A percentile compares a stretch with the other conserved stretches of the same genome.
phyloP scores from a whole-genome alignment of 1,140 invertebrate genomes.

The Triops cancriformis region DNA sequence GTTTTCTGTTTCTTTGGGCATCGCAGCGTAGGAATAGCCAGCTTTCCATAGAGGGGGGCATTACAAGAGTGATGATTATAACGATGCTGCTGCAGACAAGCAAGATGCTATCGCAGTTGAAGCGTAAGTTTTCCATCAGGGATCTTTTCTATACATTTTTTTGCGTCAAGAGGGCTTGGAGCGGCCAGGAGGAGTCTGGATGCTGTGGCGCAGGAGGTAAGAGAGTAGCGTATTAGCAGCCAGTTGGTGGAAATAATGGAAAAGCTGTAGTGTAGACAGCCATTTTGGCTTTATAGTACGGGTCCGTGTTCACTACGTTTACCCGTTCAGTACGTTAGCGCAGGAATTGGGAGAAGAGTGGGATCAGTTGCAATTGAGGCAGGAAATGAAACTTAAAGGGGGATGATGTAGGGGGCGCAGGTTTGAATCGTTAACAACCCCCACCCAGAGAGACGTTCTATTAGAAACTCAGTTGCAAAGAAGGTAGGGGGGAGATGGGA shows the following conservation, averaged over 20 bases:
- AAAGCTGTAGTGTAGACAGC: not conserved
- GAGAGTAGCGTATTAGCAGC: constrained; percentile 1
- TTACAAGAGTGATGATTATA: not conserved
- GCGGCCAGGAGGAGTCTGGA: no score
- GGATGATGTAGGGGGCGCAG: not conserved
- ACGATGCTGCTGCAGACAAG: constrained; percentile 1
- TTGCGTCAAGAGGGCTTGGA: no score
- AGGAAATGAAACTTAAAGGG: not conserved
- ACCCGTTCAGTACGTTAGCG: not conserved
- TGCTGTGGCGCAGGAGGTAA: not conserved
- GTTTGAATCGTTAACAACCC: not conserved
- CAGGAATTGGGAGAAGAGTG: not conserved
- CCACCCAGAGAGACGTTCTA: not conserved
- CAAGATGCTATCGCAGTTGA: constrained; percentile 9
- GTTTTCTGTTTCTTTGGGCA: not conserved
- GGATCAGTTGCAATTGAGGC: not conserved
- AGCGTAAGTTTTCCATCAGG: constrained; percentile 7
- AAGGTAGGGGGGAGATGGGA: not conserved
- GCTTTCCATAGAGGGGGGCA: not conserved
- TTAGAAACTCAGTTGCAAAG: not conserved
- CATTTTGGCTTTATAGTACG: no score
- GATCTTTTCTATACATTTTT: not conserved
- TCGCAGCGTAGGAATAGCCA: not conserved
- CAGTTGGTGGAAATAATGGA: constrained; percentile 1
- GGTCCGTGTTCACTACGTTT: no score